These are phyloP conservation scores for Venturia canescens DNA, from an alignment of 1,140 invertebrate species.

Conservation along the genomic window DNA sequence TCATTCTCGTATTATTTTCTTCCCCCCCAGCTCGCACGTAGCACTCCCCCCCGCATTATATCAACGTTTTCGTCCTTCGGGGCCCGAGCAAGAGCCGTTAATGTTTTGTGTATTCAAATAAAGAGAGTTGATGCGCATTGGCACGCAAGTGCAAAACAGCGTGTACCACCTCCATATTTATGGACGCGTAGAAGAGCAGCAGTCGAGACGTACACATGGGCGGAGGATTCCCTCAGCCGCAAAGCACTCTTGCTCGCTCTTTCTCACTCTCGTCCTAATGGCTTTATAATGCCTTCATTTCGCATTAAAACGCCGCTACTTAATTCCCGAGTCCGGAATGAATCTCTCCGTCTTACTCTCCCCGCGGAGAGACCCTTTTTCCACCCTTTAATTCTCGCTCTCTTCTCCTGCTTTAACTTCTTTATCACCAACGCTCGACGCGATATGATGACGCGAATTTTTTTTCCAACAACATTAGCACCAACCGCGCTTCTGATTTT, in stretches of 20 bases:
- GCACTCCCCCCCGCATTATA: neutral
- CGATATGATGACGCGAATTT: neutral
- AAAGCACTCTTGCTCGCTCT: constrained; percentile 24
- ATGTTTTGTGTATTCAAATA: constrained; percentile 74
- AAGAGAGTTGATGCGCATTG: constrained; percentile 65
- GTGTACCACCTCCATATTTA: constrained; percentile 4
- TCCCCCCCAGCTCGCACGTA: no score
- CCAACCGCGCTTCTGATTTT: neutral
- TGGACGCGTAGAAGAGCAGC: neutral
- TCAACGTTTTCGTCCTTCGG: neutral
- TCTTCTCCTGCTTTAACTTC: neutral
- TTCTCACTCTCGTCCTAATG: constrained; percentile 64
- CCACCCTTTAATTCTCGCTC: constrained; percentile 2
- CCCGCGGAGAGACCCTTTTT: constrained; percentile 6
- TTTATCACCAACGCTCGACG: neutral
- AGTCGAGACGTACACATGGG: constrained; percentile 11
- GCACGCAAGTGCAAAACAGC: constrained; percentile 62
- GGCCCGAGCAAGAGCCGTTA: constrained; percentile 59
- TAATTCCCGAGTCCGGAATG: constrained; percentile 48
- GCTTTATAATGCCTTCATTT: constrained; percentile 74
- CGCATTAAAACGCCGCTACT: constrained; percentile 65
- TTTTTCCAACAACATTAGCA: neutral
- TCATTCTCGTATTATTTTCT: neutral
- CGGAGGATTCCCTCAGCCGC: constrained; percentile 8
- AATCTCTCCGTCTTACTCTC: constrained; percentile 23